Percentiles rank a stretch among this genome's conserved stretches.
Conservation (phyloP, 2,797 vertebrate genomes). For the Micrastur ruficollis region DNA sequence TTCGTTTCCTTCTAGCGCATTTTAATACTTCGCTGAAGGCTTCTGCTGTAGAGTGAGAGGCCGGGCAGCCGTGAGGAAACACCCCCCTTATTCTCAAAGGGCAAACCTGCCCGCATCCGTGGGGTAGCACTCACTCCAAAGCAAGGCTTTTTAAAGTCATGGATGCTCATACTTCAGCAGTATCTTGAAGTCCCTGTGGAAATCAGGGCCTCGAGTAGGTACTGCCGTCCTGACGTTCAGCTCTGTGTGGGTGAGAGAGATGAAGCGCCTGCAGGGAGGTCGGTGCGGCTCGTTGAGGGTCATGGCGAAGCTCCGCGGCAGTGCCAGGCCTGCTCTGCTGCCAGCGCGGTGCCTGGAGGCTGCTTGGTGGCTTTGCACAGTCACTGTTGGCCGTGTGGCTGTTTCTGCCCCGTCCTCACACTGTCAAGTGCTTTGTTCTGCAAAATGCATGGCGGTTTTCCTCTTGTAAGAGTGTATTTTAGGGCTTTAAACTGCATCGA, state of each 20-base stretch:
- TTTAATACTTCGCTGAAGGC: not conserved
- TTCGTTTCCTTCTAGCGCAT: fast-evolving
- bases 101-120: not conserved
- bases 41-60: not conserved
- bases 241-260: fast-evolving
- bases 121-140: not conserved
- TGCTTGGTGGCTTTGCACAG: not conserved
- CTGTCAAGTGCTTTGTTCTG: not conserved
- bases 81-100: not conserved
- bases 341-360: fast-evolving
- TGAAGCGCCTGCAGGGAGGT: fast-evolving
- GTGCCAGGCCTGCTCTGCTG: not conserved
- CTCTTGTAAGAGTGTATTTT: not conserved
- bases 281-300: fast-evolving
- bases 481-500: not conserved
- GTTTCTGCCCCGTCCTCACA: not conserved
- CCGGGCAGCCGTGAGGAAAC: not conserved
- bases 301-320: fast-evolving
- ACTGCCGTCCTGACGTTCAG: too few relatives aligned
- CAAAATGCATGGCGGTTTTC: not conserved
- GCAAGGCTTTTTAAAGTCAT: not conserved
- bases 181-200: not conserved
- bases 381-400: not conserved
- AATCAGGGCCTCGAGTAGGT: not conserved
- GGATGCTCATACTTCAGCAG: not conserved